phyloP scores from a whole-genome alignment of 2,888 invertebrate genomes.

The Aplocera efformata region DNA sequence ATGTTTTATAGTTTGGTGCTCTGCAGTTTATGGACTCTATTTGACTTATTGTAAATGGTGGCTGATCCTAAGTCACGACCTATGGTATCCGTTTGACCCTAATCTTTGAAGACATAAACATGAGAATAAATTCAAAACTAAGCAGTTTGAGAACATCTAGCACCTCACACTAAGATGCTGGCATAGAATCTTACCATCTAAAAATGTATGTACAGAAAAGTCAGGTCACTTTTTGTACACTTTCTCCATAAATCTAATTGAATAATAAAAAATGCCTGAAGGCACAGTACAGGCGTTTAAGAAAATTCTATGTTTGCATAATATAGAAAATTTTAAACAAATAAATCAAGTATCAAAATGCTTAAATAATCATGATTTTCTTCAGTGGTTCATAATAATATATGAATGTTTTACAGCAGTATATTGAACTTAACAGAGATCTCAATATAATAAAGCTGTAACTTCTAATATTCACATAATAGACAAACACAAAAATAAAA shows the following conservation, averaged over 20 bases:
- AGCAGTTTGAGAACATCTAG: slow-evolving; percentile 41
- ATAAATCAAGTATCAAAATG: background rate
- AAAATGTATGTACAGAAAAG: slow-evolving; percentile 48
- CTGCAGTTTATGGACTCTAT: too few species aligned
- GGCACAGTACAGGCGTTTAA: slow-evolving; percentile 22
- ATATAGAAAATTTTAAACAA: background rate
- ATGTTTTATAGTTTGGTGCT: too few species aligned
- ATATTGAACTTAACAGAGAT: slow-evolving; percentile 20
- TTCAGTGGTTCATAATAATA: too few species aligned
- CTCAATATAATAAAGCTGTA: slow-evolving; percentile 13
- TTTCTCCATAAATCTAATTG: slow-evolving; percentile 18
- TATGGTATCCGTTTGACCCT: too few species aligned
- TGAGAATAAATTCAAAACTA: slow-evolving; percentile 10
- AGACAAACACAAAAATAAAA: slow-evolving; percentile 50
- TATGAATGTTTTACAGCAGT: background rate
- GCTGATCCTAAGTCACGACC: too few species aligned
- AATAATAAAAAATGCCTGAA: slow-evolving; percentile 23
- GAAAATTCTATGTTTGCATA: too few species aligned
- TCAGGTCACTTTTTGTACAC: slow-evolving; percentile 74
- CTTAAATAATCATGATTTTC: background rate
- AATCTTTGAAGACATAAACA: too few species aligned
- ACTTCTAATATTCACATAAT: slow-evolving; percentile 13
- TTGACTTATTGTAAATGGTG: too few species aligned
- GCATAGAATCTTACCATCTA: slow-evolving; percentile 38
- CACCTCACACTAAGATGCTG: slow-evolving; percentile 48